Evolutionary conservation across 2,888 invertebrate genomes (phyloP).

Genomic region (Busseola fusca): DNA sequence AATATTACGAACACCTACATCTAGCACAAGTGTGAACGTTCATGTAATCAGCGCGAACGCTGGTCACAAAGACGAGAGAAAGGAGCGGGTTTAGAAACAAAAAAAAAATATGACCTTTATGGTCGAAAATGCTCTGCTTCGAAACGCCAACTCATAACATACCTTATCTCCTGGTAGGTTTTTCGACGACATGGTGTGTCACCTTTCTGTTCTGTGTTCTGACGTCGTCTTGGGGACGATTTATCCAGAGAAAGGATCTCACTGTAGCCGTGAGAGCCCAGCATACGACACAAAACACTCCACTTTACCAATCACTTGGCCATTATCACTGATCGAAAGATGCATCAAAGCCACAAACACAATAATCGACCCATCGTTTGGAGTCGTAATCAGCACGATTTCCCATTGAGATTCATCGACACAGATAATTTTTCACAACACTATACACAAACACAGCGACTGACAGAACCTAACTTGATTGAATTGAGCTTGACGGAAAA

Average conservation of each 20-base stretch:
- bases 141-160: conserved; percentile 75
- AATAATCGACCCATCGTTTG: conserved; percentile 87
- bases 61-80: conserved; percentile 77
- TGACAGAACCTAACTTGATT: conserved; percentile 88
- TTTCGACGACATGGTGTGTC: conserved; percentile 92
- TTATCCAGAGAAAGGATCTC: conserved; percentile 88
- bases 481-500: conserved; percentile 86
- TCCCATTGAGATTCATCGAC: conserved; percentile 88
- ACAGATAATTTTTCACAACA: conserved; percentile 88
- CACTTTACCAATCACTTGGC: conserved; percentile 87
- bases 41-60: conserved; percentile 51
- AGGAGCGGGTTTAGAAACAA: conserved; percentile 80
- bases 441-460: conserved; percentile 88
- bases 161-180: conserved; percentile 96
- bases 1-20: conserved; percentile 24
- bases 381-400: conserved; percentile 87
- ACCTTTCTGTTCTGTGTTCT: conserved; percentile 81
- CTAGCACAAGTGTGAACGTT: conserved; percentile 30
- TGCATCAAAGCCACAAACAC: conserved; percentile 88
- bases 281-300: conserved; percentile 88
- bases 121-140: conserved; percentile 64
- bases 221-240: conserved; percentile 87
- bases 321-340: conserved; percentile 86
- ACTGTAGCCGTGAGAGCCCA: conserved; percentile 86
- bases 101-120: conserved; percentile 82